Evolutionary conservation across 2,888 invertebrate genomes (phyloP).

Genomic region (Nudaria mundana): DNA sequence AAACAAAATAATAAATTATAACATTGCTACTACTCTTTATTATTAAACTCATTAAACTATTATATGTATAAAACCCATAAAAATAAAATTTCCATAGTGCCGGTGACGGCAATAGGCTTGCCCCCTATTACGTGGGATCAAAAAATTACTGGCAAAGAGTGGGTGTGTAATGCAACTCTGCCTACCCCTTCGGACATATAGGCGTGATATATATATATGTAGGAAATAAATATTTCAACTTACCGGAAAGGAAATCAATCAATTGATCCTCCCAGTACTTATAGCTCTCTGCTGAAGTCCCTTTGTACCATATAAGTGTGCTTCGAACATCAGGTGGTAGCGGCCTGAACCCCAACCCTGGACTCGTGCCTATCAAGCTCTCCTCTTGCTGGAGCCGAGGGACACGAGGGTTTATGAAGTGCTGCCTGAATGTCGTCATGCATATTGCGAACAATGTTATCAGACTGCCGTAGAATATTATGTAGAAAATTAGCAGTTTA

Average conservation of each 20-base stretch:
- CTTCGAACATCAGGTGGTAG: slow-evolving; percentile 95
- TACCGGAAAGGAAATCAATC: slow-evolving; percentile 89
- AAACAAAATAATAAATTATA: no score
- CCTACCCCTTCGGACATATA: no score
- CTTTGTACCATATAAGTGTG: slow-evolving; percentile 97
- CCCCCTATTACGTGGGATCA: no score
- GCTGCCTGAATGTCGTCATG: slow-evolving; percentile 95
- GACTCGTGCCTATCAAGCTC: slow-evolving; percentile 95
- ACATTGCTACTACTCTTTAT: no score
- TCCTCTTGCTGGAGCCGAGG: slow-evolving; percentile 92
- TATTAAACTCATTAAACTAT: no score
- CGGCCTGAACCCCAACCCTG: slow-evolving; percentile 97
- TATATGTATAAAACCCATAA: no score
- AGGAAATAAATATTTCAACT: no score
- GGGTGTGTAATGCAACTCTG: no score
- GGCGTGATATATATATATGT: no score
- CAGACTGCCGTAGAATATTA: slow-evolving; percentile 94
- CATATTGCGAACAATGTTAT: slow-evolving; percentile 94
- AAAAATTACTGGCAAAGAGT: no score
- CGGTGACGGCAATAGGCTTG: no score
- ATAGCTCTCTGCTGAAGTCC: slow-evolving; percentile 87
- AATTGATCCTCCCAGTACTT: slow-evolving; percentile 90
- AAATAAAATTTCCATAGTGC: no score
- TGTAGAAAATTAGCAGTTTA: slow-evolving; percentile 95
- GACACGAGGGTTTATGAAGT: slow-evolving; percentile 91